These are phyloP conservation scores for Tragulus kanchil DNA, from an alignment of 2,113 vertebrate species.

Conservation along the genomic window DNA sequence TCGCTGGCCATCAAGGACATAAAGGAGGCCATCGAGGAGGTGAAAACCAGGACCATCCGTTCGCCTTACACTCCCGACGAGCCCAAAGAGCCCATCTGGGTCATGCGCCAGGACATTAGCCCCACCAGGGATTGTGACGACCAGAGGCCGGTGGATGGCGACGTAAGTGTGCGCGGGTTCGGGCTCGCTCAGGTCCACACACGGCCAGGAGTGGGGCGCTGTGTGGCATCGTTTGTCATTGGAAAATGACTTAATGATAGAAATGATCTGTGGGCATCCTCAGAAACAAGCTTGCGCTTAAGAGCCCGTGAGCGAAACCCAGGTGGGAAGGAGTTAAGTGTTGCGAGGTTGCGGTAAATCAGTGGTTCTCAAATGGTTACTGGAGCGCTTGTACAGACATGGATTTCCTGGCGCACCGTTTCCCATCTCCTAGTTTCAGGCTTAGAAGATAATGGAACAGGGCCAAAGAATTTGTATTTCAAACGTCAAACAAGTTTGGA, in stretches of 20 bases:
- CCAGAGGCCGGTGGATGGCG: slow-evolving; percentile 91
- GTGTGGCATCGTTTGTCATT: not conserved
- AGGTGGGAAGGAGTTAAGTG: not conserved
- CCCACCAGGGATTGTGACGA: slow-evolving; percentile 94
- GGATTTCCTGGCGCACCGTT: not conserved
- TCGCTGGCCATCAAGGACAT: slow-evolving; percentile 98
- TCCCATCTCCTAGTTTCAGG: not conserved
- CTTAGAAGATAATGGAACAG: not conserved
- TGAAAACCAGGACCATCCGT: slow-evolving; percentile 97
- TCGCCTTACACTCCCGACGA: slow-evolving; percentile 98
- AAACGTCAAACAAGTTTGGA: not conserved
- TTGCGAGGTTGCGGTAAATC: not conserved
- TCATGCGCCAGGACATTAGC: slow-evolving; percentile 98
- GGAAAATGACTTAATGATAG: not conserved
- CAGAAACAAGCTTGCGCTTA: too few species aligned
- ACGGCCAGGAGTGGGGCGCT: not conserved
- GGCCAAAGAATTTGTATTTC: not conserved
- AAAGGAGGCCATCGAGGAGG: slow-evolving; percentile 98
- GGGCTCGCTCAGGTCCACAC: not conserved
- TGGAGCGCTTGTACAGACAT: not conserved
- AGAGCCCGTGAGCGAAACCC: rapidly evolving
- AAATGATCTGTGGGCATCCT: not conserved
- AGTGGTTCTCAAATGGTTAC: not conserved
- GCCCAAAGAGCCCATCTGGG: slow-evolving; percentile 98
- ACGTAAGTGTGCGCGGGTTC: slow-evolving; percentile 90